phyloP scores from a whole-genome alignment of 2,797 vertebrate species.

The Nyctibius grandis region DNA sequence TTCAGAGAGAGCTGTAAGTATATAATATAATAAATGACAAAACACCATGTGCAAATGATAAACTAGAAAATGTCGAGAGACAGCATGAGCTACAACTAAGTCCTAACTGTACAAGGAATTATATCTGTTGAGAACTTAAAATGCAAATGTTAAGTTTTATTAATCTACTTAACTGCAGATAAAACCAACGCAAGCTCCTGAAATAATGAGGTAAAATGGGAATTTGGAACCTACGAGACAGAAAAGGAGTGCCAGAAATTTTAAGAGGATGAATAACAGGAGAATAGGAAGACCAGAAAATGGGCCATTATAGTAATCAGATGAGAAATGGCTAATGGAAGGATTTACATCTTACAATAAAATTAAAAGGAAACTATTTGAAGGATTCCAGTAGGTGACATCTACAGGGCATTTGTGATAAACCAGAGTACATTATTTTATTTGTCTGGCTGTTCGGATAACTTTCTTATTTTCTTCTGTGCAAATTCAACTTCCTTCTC shows the following conservation, averaged over 20 bases:
- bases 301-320: conserved; percentile 15
- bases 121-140: background rate
- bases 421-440: background rate
- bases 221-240: background rate
- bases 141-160: background rate
- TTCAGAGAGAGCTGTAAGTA: background rate
- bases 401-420: background rate
- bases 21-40: background rate
- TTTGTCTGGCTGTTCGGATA: background rate
- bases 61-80: background rate
- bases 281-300: conserved; percentile 23
- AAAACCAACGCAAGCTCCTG: background rate
- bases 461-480: background rate
- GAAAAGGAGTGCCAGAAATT: conserved; percentile 12
- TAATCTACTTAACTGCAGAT: background rate
- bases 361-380: background rate
- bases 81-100: background rate
- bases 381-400: background rate
- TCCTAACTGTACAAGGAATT: background rate
- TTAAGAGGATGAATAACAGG: background rate
- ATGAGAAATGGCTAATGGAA: conserved; percentile 8
- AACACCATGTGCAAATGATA: background rate
- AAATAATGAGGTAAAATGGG: conserved; percentile 22
- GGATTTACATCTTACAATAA: background rate
- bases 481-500: background rate